Evolutionary conservation across 2,888 invertebrate species (phyloP), one percentile per base, ranked within the genome.

Genomic region (Drosophila fulvimacula): DNA sequence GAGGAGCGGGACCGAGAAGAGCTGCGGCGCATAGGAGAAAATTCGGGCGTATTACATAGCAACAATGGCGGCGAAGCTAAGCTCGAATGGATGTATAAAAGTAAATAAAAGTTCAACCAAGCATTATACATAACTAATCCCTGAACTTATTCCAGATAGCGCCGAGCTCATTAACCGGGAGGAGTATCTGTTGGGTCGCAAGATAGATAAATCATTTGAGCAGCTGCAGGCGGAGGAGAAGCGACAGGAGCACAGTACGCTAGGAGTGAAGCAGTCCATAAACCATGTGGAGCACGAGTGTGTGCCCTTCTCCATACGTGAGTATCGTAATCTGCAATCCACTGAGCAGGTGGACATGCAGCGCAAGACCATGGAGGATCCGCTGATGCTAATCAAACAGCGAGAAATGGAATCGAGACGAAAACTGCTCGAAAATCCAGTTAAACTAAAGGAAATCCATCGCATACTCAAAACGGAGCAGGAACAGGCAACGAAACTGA

Each of bases 351-450:
- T 98, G 13, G 98, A 98, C 91, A 93, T 98, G 88, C 95, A 95
- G 49, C 95, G 97, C 21, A 98, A 98, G 93, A 94, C 98, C 73
- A 95, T 98, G 90, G 98, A 99, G 92, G 99, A 99, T 93, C 99
- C 99, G 0, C 92, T 99, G 41, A 95, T 97, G 90, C 94, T 96
- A 4, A 98, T 99, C 9, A 97, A 96, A 86, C 96, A 97, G 90
- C 95, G 96, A 61, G 98, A 98, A 93, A 95, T 98, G 90, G 98
- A 98, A 89, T 96, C 96, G 0, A 93, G 96, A 42, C 95, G 96
- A 67, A 96, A 97, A 67, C 93, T 99, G 38, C 92, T 99, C 5
- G 96, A 97, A 84, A 99, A 99, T 93, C 98, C 98, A 1, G 95
- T 98, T 0, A 97, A 97, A 92, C 93, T 99, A 79, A 97, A 97